phyloP scores from a whole-genome alignment of 1,140 invertebrate species.

The Pinna nobilis region DNA sequence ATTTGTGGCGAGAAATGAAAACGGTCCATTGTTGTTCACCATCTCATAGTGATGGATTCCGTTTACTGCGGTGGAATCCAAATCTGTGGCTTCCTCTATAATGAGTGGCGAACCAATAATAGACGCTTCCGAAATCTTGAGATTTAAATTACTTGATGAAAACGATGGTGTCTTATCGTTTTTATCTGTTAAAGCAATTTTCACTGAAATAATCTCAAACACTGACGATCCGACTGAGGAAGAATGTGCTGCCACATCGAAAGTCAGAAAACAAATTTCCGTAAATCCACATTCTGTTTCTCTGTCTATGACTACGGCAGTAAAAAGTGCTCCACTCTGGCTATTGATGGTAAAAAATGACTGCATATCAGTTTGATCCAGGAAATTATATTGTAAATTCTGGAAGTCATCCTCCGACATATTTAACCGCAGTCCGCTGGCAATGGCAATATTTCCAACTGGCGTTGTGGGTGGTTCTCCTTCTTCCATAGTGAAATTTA shows the following conservation, averaged over 20 bases:
- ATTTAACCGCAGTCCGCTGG: constrained; percentile 27
- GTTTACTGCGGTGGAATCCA: constrained; percentile 77
- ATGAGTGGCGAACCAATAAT: constrained; percentile 79
- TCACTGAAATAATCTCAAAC: constrained; percentile 59
- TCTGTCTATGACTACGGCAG: constrained; percentile 57
- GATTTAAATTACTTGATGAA: constrained; percentile 48
- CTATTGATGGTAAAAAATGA: constrained; percentile 58
- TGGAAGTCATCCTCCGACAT: constrained; percentile 35
- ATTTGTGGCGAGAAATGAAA: constrained; percentile 49
- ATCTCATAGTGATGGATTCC: constrained; percentile 57
- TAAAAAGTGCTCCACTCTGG: constrained; percentile 51
- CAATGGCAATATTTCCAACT: constrained; percentile 31
- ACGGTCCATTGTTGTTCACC: constrained; percentile 47
- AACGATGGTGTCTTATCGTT: constrained; percentile 96
- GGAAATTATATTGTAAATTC: constrained; percentile 35
- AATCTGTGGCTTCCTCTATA: constrained; percentile 75
- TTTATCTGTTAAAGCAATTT: constrained; percentile 80
- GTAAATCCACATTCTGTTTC: constrained; percentile 55
- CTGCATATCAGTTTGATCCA: constrained; percentile 38
- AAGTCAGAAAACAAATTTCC: constrained; percentile 46
- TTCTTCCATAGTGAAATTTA: constrained; percentile 29
- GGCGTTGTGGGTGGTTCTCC: constrained; percentile 21
- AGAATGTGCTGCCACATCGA: constrained; percentile 55
- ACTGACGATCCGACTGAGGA: constrained; percentile 36
- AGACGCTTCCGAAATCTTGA: constrained; percentile 73